phyloP scores from a whole-genome alignment of 1,140 invertebrate genomes.

The Caenorhabditis brenneri region DNA sequence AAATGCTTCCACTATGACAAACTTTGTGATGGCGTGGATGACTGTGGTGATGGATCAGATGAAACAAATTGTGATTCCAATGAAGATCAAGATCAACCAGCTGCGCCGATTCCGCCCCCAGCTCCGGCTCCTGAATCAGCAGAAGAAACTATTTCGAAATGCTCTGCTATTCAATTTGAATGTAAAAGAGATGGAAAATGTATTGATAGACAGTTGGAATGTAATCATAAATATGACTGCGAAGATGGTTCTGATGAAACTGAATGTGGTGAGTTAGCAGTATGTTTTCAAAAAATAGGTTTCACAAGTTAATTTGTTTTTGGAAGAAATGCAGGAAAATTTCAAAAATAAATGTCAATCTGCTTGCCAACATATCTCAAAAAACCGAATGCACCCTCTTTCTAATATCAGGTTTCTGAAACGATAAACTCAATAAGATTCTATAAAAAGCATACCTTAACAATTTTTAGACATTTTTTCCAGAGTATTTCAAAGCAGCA shows the following conservation, averaged over 20 bases:
- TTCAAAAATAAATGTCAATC: too few species aligned
- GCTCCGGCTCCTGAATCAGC: background rate
- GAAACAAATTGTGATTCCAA: constrained; percentile 72
- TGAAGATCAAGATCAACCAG: constrained; percentile 9
- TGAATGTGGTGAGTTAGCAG: constrained; percentile 71
- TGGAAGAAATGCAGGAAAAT: too few species aligned
- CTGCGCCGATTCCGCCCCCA: background rate
- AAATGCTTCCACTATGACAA: constrained; percentile 67
- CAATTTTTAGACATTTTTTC: too few species aligned
- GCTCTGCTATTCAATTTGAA: constrained; percentile 10
- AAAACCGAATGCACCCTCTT: too few species aligned
- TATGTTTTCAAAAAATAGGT: too few species aligned
- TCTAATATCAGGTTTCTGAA: too few species aligned
- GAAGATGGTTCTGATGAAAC: constrained; percentile 75
- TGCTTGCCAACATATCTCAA: too few species aligned
- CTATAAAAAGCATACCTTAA: too few species aligned
- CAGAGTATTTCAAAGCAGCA: constrained; percentile 59
- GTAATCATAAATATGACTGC: constrained; percentile 76
- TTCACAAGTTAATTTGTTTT: too few species aligned
- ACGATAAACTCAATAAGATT: too few species aligned
- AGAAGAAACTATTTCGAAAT: background rate
- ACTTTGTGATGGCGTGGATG: constrained; percentile 79
- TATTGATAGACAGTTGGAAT: constrained; percentile 71
- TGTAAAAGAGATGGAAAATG: constrained; percentile 72
- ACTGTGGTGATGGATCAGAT: constrained; percentile 83